Conservation (phyloP, 2,888 invertebrate genomes). For the Ennomos fuscantarius region DNA sequence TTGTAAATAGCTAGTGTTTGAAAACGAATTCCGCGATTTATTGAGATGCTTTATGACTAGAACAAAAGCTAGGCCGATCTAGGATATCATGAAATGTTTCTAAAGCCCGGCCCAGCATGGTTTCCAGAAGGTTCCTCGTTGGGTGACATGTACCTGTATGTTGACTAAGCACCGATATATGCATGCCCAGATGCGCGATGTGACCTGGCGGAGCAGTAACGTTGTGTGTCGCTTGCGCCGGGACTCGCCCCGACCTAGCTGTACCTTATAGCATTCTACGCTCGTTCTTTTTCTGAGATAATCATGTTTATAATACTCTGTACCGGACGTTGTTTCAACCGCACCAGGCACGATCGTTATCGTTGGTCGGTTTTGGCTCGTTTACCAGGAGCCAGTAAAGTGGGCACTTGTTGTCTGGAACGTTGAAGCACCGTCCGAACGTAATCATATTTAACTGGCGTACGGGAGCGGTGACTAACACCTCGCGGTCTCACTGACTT, state of each 20-base stretch:
- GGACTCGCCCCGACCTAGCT: slow-evolving; percentile 26
- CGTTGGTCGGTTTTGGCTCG: too few species aligned
- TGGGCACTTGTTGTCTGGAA: neutral
- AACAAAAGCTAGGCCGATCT: too few species aligned
- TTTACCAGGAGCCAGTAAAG: too few species aligned
- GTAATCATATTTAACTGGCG: slow-evolving; percentile 34
- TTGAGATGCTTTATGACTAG: too few species aligned
- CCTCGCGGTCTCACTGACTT: slow-evolving; percentile 35
- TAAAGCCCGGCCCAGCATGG: neutral
- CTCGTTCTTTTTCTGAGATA: slow-evolving; percentile 51
- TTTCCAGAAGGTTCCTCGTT: slow-evolving; percentile 12
- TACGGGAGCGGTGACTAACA: slow-evolving; percentile 48
- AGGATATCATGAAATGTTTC: neutral
- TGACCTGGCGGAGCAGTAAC: slow-evolving; percentile 34
- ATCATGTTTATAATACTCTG: slow-evolving; percentile 48
- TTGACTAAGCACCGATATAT: slow-evolving; percentile 55
- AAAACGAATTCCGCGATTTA: too few species aligned
- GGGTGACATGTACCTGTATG: slow-evolving; percentile 27
- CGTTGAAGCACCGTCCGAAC: slow-evolving; percentile 43
- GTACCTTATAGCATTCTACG: slow-evolving; percentile 50
- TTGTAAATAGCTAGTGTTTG: too few species aligned
- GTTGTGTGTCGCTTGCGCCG: slow-evolving; percentile 35
- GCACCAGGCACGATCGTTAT: neutral
- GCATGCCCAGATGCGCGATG: slow-evolving; percentile 64
- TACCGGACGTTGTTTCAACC: slow-evolving; percentile 53